These are phyloP conservation scores for Drosophila hawaiiensis DNA, from an alignment of 2,888 invertebrate genomes.

Conservation along the genomic window DNA sequence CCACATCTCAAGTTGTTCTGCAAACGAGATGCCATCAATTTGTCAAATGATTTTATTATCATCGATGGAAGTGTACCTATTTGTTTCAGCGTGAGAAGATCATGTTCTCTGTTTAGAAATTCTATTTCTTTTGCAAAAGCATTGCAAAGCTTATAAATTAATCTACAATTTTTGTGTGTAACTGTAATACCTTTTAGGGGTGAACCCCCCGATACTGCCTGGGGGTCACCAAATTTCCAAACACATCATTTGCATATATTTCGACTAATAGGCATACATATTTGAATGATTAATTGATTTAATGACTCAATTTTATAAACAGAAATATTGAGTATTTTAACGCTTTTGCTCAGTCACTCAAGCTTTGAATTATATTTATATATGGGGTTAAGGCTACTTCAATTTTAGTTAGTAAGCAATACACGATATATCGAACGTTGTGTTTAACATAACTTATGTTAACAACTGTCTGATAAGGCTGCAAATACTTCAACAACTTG, in stretches of 20 bases:
- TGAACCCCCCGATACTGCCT: slow-evolving; percentile 7
- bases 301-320: slow-evolving; percentile 21
- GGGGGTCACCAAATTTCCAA: neutral
- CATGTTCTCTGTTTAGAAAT: neutral
- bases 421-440: neutral
- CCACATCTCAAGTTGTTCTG: slow-evolving; percentile 39
- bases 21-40: slow-evolving; percentile 58
- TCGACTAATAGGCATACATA: slow-evolving; percentile 2
- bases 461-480: neutral
- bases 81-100: slow-evolving; percentile 33
- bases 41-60: slow-evolving; percentile 63
- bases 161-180: neutral
- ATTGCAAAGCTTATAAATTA: neutral
- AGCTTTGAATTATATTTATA: neutral
- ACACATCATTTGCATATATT: slow-evolving; percentile 24
- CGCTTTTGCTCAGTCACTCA: neutral
- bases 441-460: neutral
- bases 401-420: neutral
- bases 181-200: neutral
- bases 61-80: slow-evolving; percentile 23
- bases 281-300: slow-evolving; percentile 9
- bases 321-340: neutral
- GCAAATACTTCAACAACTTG: neutral
- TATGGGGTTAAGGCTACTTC: neutral
- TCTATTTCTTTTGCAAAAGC: neutral